Evolutionary conservation across 2,888 invertebrate genomes (phyloP), one percentile per base, ranked within the genome.

Genomic region (Cephus pygmeus): DNA sequence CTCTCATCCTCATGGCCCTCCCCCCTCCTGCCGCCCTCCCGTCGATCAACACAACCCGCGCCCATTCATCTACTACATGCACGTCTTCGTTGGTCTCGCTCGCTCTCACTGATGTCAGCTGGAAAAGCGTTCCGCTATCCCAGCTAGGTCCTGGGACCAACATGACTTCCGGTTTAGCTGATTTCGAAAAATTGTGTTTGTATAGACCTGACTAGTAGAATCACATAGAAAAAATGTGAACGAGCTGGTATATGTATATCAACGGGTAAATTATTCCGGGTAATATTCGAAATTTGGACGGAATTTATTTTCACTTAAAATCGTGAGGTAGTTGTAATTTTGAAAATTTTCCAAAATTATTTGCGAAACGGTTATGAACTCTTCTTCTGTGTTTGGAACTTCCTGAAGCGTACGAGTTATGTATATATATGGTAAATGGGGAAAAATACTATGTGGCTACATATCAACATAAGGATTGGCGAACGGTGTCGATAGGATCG

Each of bases 401-500:
- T 56, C 23, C 23, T 56, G 56, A 56, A 23, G 56, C 23, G 56
- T 56, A 56, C 9, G 40, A 4, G 23, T 2, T 56, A 56, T 31
- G 31, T 35, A 12, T 35, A 35, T 36, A 36, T 56, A 56, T 56
- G 56, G 56, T 56, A 84, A 84, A 87, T 85, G 83, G 86, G 2
- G 1, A 86, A 87, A 87, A 88, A 88, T 89, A 88, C 85, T 87
- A 86, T 83, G 79, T 77, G 82, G 85, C 83, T 85, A 87, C 87
- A 89, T 88, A 88, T 89, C 89, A 56, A 89, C 83, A 82, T 81
- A 76, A 69, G 87, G 85, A 87, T 87, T 83, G 85, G 82, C 83
- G 81, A 80, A 82, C 77, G 56, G 71, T 76, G 73, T 75, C 84
- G 91, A 91, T 91, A 91, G 83, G 87, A 91, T 91, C 91, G 87